Base-by-base conservation (phyloP, 64 coral and sea anemone genomes). In the Catalaphyllia jardinei region DNA sequence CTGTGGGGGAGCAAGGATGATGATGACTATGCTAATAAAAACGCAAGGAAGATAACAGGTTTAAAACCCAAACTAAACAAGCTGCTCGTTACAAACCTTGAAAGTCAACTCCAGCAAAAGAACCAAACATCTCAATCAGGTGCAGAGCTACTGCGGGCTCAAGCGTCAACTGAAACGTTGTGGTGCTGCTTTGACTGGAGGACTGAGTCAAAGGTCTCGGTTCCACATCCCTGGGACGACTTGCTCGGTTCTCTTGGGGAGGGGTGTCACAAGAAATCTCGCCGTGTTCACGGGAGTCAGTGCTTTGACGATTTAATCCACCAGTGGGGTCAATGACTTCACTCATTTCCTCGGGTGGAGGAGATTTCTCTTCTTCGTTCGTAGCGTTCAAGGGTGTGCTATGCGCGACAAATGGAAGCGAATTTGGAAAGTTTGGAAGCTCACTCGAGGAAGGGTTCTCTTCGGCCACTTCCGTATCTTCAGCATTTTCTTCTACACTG, bases 81-180 rank as follows among this genome's bases (percentile, higher is more conserved):
- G 5, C 22, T 11, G 65, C 65, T 24, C 31, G 16, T 4, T 18
- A 63, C 83, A 57, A 72, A 93, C 95, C 95, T 84, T 97, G 73
- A 54, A 87, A 90, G 16, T 82, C 50, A n/a, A 97, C 67, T 24
- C 88, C 92, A 38, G 31, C 39, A 55, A 97, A 91, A 16, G 72
- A 62, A 6, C 95, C 95, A 83, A 97, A 97, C 67, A 97, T 57
- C 79, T 97, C 95, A 31, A 97, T 31, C 24, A 97, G 83, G 59
- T 97, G 95, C 73, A 97, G 30, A 10, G 95, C 95, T 73, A 97
- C 79, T 60, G 95, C 95, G 15, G 95, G 95, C 63, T 97, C 95
- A 72, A 97, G 87, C 6, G 88, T 73, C 50, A 97, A 49, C 42
- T 97, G 88, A 29, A 97, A 81, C 3, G 50, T 78, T 69, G 65